Evolutionary conservation across 2,888 invertebrate genomes (phyloP), one percentile per base, ranked within the genome.

Genomic region (Lasius platythorax): DNA sequence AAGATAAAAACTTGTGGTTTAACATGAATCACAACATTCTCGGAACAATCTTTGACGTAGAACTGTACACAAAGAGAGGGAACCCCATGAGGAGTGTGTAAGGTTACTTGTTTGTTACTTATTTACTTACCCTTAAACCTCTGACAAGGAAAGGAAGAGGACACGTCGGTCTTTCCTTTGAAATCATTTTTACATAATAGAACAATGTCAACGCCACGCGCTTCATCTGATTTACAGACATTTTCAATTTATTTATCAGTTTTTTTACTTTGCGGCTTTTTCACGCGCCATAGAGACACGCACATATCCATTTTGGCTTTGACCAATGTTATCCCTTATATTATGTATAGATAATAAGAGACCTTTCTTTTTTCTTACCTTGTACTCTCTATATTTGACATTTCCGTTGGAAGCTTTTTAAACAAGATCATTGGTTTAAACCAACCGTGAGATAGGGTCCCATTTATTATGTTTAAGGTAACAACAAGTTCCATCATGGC

Each of bases 101-200:
- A 23, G 23, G 0, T 23, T 23, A 23, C 23, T 23, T 23, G 23
- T 23, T 23, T 23, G 23, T 23, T 23, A 89, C 91, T 91, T 93
- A 91, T 91, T 90, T 89, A 92, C 92, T 90, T 89, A 92, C 92
- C 92, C 90, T 89, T 93, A 92, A 93, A 87, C 91, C 89, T 88
- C 92, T 91, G 74, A 83, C 74, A 12, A 91, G 58, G 23, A 23
- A 33, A 91, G 87, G 76, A 75, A 18, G 5, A 8, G n/a, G n/a
- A 53, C n/a, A 8, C 75, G 64, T 40, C 70, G 75, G 72, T 76
- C 67, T 72, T 75, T 50, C 43, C 72, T 74, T 83, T n/a, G 2
- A 82, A 75, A 63, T 58, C 23, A 30, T 64, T 83, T 33, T 86
- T 85, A 23, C 30, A 0, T 30, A 1, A 46, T 18, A 15, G 3